Evolutionary conservation across 2,113 vertebrate species (phyloP), one percentile per base, ranked within the genome.

Genomic region (Ceuthmochares aereus): DNA sequence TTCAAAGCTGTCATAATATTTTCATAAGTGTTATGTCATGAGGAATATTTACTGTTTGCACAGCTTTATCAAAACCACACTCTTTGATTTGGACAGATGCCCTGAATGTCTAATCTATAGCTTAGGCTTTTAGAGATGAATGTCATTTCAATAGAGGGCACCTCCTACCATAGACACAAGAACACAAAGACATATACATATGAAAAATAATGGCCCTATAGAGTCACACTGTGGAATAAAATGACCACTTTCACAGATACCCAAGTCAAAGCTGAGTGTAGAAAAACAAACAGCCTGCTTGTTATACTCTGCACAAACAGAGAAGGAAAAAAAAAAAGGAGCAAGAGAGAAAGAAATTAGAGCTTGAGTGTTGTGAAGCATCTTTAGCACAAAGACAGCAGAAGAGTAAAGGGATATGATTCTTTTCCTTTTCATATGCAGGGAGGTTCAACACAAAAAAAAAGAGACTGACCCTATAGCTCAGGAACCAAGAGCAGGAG

Each of bases 1-100:
- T 91, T 86, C 59, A 87, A 51, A 8, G 7, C 64, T 92, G 68
- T 96, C 89, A 96, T 40, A 95, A 94, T 84, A 95, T 95, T 96
- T 92, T 90, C 76, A 1, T 55, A 82, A 84, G 40, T 84, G 55
- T 66, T 86, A 82, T 81, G 36, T 62, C 72, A 77, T 63, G 69
- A 54, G 13, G n/a, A 86, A 62, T 79, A 62, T 73, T 69, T 72
- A 30, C 59, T 80, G n/a, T 58, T 49, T 51, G 8, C 36, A 70
- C 36, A 67, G 17, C 29, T 62, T 62, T 70, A 92, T 89, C n/a
- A 84, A 89, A 94, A 84, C 32, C 58, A 16, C 23, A 62, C 49
- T 54, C 25, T 72, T 75, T 68, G 11, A 16, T 86, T 93, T 94
- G 45, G 76, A 88, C 14, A 62, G 34, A 45, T 92, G 72, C 45